Evolutionary conservation across 1,140 invertebrate species (phyloP), one percentile per base, ranked within the genome.

Genomic region (Nilaparvata lugens): DNA sequence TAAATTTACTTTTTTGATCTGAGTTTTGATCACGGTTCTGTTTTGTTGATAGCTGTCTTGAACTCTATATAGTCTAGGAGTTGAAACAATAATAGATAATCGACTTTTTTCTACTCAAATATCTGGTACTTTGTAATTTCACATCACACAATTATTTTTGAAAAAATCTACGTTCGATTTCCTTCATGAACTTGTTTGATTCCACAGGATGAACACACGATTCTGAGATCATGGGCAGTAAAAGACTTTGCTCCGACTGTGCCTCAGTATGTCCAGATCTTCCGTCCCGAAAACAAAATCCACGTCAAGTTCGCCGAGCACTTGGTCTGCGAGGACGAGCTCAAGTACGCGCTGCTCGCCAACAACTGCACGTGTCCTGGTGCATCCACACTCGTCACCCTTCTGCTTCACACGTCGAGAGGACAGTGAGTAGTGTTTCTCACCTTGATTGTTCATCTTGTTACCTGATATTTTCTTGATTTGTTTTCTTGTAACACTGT

Each of bases 291-390:
- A 76, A 97, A 97, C 72, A 98, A 98, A 73, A 81, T 98, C 62
- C 95, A 98, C 78, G 95, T 98, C 18, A 95, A 97, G 75, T 98
- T 98, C 75, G 95, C 96, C 52, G 93, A 97, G 71, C 93, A 93
- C 75, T 92, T 97, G 3, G 95, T 98, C 14, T 98, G 95, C 75
- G 95, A 98, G 73, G 95, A 98, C 73, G 89, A 93, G 73, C 96
- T 98, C 75, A 98, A 97, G 75, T 98, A 97, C 73, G 95, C 95
- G 2, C 78, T 98, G 35, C 76, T 98, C 58, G 94, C 95, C 21
- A 98, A 98, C 77, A 98, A 98, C 75, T 97, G 95, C 78, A 89
- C 96, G 56, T 97, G 93, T 78, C 95, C 95, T 0, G 95, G 95
- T 13, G 91, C 93, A 14, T 98, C 95, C 0, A 98, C 95, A 0